Base-by-base conservation (phyloP, 2,888 invertebrate species). In the Amphiduros pacificus region DNA sequence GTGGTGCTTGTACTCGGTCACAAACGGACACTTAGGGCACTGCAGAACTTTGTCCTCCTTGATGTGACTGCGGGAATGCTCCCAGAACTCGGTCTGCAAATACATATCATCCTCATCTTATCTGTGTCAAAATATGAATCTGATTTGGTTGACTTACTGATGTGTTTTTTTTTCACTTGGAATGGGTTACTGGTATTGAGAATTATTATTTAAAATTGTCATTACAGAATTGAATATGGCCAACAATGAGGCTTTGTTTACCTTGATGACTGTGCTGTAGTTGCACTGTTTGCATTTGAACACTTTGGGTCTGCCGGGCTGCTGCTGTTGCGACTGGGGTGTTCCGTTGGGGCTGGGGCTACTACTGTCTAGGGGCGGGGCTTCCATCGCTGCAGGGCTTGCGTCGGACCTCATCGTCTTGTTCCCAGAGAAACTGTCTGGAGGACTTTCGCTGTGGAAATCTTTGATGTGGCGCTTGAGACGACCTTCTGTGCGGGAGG, bases 1-100 rank as follows among this genome's bases (percentile, higher is more conserved):
- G 74, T 99, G 99, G 80, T 99, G 99, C 77, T 99, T 99, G 85
- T 94, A 94, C 80, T 98, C 97, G 0, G 99, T 99, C 2, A 97
- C 95, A 77, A 99, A 99, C 0, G 93, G 92, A 78, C 99, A 99
- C 75, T 91, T 89, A 3, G 91, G 90, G 77, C 99, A 99, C 64
- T 89, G 89, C 29, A 99, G 85, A 72, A 93, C 87, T 79, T 96
- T 96, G 73, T 98, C 97, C 0, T 89, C 88, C 74, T 93, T 94
- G 75, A 99, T 97, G 84, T 99, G 99, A 11, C 79, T 78, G 60
- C 90, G 89, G 27, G 89, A 88, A 81, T 99, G 99, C 44, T 90
- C 89, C 97, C 98, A 99, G 78, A 92, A 95, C 60, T 92, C 93
- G 22, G 91, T 85, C 81, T 83, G 73, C 11, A 62, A 62, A 58